A percentile compares a stretch with the other conserved stretches of the same genome.
These are phyloP conservation scores for Aphidius ervi DNA, from an alignment of 1,140 invertebrate species.

Conservation along the genomic window DNA sequence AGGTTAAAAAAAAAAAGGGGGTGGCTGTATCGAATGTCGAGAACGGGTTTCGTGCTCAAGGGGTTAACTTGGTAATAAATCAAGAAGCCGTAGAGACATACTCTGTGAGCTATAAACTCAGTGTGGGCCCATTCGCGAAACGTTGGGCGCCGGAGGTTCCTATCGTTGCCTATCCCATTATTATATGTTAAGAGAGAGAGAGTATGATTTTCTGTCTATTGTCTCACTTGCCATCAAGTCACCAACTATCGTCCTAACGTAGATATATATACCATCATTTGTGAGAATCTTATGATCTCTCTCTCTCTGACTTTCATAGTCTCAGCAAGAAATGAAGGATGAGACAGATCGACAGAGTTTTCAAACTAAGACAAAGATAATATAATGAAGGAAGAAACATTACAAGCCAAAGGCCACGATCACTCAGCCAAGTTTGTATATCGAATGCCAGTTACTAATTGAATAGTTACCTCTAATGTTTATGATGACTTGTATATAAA, in stretches of 20 bases:
- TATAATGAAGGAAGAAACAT: conserved; percentile 23
- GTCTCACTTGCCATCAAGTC: conserved; percentile 22
- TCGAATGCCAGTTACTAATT: conserved; percentile 50
- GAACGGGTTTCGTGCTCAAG: conserved; percentile 38
- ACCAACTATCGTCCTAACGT: neutral
- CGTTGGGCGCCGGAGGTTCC: conserved; percentile 27
- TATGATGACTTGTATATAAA: conserved; percentile 26
- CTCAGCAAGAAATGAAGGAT: no score
- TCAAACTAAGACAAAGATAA: neutral
- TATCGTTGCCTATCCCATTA: conserved; percentile 43
- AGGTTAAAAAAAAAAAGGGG: neutral
- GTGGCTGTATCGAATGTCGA: conserved; percentile 34
- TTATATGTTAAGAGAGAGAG: conserved; percentile 32
- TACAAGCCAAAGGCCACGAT: conserved; percentile 40
- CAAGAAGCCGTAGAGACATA: conserved; percentile 47
- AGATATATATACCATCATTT: neutral
- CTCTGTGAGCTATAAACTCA: conserved; percentile 44
- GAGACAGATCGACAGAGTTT: no score
- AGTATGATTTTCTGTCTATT: no score
- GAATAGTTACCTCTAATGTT: conserved; percentile 46
- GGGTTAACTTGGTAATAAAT: conserved; percentile 52
- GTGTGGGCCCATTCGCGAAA: conserved; percentile 24
- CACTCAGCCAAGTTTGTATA: conserved; percentile 46
- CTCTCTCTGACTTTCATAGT: no score
- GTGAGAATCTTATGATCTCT: no score